Conservation (phyloP, 2,113 vertebrate genomes). For the Mustela lutreola region DNA sequence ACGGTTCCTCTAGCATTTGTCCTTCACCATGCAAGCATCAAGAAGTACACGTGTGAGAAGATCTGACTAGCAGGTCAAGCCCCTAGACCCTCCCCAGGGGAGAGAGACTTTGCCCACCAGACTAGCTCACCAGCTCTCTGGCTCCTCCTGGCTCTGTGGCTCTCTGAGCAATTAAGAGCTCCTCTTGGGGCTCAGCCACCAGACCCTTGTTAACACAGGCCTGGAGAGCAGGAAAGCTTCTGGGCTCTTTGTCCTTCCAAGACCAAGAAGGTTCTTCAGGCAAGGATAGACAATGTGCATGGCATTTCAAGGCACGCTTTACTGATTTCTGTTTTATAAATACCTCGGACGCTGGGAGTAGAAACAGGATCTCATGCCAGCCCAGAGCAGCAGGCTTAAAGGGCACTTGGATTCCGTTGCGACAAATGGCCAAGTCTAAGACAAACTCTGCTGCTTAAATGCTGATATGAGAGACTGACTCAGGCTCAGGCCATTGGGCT, state of each 20-base stretch:
- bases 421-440: not conserved
- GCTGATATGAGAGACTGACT: not conserved
- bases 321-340: conserved; percentile 22
- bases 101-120: not conserved
- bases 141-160: not conserved
- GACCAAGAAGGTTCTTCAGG: not conserved
- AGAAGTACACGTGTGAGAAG: not conserved
- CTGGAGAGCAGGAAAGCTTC: not conserved
- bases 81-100: too few species aligned
- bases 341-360: not conserved
- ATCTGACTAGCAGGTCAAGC: not conserved
- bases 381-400: not conserved
- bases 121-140: not conserved
- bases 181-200: not conserved
- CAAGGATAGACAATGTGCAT: not conserved
- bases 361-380: not conserved
- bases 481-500: not conserved
- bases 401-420: not conserved
- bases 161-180: not conserved
- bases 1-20: not conserved
- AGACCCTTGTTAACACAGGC: not conserved
- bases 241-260: not conserved
- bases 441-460: not conserved
- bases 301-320: not conserved
- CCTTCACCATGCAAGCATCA: not conserved